A percentile compares a stretch with the other conserved stretches of the same genome.
These are phyloP conservation scores for Psephotus haematonotus DNA, from an alignment of 2,113 vertebrate species.

Conservation along the genomic window DNA sequence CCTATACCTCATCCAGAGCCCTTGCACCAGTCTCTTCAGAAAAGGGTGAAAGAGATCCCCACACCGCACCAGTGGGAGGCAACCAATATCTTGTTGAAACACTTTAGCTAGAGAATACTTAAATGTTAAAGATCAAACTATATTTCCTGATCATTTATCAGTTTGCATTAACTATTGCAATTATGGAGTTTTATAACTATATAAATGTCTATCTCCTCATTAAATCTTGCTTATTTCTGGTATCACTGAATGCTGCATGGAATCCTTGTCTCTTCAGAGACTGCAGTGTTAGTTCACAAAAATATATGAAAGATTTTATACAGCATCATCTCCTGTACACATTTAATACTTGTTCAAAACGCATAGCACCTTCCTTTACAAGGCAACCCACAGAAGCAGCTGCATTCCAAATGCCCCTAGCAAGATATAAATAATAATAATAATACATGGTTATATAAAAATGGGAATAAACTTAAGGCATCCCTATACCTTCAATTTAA, in stretches of 20 bases:
- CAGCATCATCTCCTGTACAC: background rate
- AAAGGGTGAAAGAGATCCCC: background rate
- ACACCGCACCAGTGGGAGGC: background rate
- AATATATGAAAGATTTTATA: background rate
- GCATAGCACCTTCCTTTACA: conserved; percentile 11
- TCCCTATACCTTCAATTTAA: conserved; percentile 61
- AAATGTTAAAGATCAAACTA: background rate
- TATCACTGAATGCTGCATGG: fast-evolving
- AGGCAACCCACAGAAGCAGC: background rate
- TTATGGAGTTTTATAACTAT: background rate
- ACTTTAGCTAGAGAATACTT: background rate
- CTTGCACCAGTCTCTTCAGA: background rate
- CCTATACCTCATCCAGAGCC: background rate
- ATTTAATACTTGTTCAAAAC: conserved; percentile 30
- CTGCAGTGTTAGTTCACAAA: background rate
- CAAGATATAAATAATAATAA: conserved; percentile 56
- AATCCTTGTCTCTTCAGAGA: background rate
- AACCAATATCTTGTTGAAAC: background rate
- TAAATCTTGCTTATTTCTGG: background rate
- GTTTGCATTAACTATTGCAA: background rate
- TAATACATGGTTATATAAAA: conserved; percentile 40
- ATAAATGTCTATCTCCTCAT: background rate
- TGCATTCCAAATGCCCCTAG: conserved; percentile 20
- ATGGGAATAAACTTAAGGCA: conserved; percentile 49
- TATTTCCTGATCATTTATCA: background rate